Evolutionary conservation across 1,140 invertebrate genomes (phyloP), one percentile per base, ranked within the genome.

Genomic region (Trigoniulus corallinus): DNA sequence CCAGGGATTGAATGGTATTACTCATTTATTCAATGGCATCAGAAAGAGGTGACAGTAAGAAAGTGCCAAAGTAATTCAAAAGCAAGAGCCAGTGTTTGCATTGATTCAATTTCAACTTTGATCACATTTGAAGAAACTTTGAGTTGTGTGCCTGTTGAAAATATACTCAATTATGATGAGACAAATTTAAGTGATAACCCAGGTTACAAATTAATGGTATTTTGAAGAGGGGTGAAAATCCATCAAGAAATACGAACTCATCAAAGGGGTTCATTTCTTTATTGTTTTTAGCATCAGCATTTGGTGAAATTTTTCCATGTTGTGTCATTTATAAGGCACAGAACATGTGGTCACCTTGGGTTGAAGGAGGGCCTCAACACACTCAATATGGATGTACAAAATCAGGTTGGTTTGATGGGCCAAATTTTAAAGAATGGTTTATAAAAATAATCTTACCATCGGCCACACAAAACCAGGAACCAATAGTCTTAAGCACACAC

Each of bases 121-220:
- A 57, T 10, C 53, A 67, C 53, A n/a, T 50, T 67, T 18, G 34
- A 40, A 48, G 41, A 42, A 26, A 47, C 54, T 51, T 23, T 67
- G 13, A 29, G 62, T 54, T 56, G 57, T 34, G 57, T 66, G 15
- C 61, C 62, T 25, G 56, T 59, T n/a, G 34, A 53, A n/a, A 58
- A 62, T 48, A 62, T 69, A n/a, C 50, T 64, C 4, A 66, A 67
- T 53, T 68, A 65, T 52, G 66, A 67, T 55, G 67, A 68, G 55
- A 68, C 65, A 7, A 68, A 69, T 52, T 34, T 70, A 1, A 55
- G 53, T 4, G 66, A 69, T 59, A 63, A 69, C 51, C 66, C 64
- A 7, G 63, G 63, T 21, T 56, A 51, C 18, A 60, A 59, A 37
- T 65, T 61, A 58, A 50, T 62, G 21, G 54, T 65, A 44, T 52